Base-by-base conservation (phyloP, 2,113 vertebrate genomes). In the Tetraodon nigroviridis region DNA sequence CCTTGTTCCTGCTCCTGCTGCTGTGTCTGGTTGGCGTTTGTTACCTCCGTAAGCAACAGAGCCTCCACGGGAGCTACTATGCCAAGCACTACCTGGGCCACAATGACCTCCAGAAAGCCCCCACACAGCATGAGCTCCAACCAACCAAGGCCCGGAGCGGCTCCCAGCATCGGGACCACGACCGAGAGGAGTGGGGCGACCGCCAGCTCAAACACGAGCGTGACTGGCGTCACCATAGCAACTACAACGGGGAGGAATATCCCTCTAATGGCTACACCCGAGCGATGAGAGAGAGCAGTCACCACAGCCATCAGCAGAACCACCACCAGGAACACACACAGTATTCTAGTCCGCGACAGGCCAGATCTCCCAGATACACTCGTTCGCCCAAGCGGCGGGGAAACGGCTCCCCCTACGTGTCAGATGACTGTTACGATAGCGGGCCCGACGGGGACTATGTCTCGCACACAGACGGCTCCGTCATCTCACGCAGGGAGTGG, bases 401-500 rank as follows among this genome's bases (percentile, higher is more conserved):
- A 73, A 89, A 91, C 14, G 89, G 92, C 87, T 88, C 94, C 87
- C 88, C 92, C 75, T 95, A 93, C 70, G 80, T 93, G 86, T 91
- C 88, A 60, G 93, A 92, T 51, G 93, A 93, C 82, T 91, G 90
- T 84, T 98, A 93, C 4, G 92, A 94, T 75, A 89, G 85, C 7
- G 93, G 93, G 59, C 93, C 92, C 2, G 93, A 94, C 76, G 93
- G 94, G 61, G 95, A 98, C 76, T 96, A 95, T 69, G 95, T 98
- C 85, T 95, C 96, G 66, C 95, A 98, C 86, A 91, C 92, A 85
- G 97, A 99, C 83, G 95, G 96, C 61, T 97, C 96, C 0, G 93
- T 99, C 87, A 98, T 99, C 90, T 99, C 97, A 52, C 93, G 97
- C 71, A 93, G 94, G 89, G 96, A 99, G 90, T 98, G 94, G 96